These are phyloP conservation scores for Parauchenoglanis punctatus DNA, from an alignment of 2,797 vertebrate species.

Conservation along the genomic window DNA sequence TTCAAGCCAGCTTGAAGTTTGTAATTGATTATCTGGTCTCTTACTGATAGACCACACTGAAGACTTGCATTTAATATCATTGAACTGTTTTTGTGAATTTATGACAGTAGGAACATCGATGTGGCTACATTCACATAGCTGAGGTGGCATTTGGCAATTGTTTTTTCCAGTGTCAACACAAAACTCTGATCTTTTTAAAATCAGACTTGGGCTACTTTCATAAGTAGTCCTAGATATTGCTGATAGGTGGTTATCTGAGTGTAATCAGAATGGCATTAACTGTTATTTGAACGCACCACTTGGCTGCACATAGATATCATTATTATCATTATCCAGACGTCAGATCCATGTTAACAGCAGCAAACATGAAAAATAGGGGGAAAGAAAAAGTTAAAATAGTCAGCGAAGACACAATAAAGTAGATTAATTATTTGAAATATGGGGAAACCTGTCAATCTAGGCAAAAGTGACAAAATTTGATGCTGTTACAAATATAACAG, in stretches of 20 bases:
- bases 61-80: not conserved
- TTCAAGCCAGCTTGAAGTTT: not conserved
- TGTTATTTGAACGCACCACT: not conserved
- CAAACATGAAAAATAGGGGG: not conserved
- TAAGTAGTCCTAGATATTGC: not conserved
- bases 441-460: not conserved
- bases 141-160: not conserved
- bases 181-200: not conserved
- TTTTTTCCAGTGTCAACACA: not conserved
- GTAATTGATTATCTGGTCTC: not conserved
- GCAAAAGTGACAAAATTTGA: slow-evolving; percentile 2
- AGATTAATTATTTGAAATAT: not conserved
- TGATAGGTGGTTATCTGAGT: not conserved
- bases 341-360: not conserved
- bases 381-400: not conserved
- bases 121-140: not conserved
- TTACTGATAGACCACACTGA: not conserved
- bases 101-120: not conserved
- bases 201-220: not conserved
- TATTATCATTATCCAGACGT: not conserved
- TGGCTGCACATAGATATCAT: not conserved
- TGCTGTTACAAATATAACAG: not conserved
- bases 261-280: not conserved
- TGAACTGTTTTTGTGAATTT: not conserved
- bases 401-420: not conserved